Evolutionary conservation across 2,888 invertebrate genomes (phyloP).

Genomic region (Cremastinae sp.): DNA sequence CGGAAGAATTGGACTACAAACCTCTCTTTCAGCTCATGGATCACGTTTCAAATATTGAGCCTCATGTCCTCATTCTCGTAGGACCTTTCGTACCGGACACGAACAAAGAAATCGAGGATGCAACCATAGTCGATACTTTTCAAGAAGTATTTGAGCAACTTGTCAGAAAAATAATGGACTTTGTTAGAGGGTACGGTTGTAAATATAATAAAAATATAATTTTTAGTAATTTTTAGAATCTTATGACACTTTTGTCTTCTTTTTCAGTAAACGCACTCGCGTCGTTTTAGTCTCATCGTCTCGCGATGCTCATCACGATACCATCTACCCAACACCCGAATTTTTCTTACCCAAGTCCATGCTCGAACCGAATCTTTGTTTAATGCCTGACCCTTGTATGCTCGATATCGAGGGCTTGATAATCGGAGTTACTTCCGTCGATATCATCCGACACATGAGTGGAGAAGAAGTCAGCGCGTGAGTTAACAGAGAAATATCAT

Average conservation of each 20-base stretch:
- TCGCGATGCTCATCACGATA: conserved; percentile 89
- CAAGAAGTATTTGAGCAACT: conserved; percentile 88
- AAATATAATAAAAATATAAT: not conserved
- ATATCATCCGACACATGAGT: conserved; percentile 90
- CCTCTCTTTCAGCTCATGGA: conserved; percentile 89
- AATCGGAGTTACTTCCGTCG: conserved; percentile 90
- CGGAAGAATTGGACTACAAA: conserved; percentile 89
- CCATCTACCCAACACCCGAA: conserved; percentile 92
- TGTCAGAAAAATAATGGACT: conserved; percentile 84
- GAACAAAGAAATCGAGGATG: conserved; percentile 84
- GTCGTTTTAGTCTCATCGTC: conserved; percentile 89
- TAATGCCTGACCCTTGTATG: conserved; percentile 91
- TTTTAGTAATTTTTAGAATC: conserved; percentile 17
- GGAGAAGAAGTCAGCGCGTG: conserved; percentile 89
- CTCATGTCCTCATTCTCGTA: conserved; percentile 90
- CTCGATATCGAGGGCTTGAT: conserved; percentile 88
- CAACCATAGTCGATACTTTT: conserved; percentile 85
- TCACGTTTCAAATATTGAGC: conserved; percentile 85
- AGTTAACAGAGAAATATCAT: conserved; percentile 69
- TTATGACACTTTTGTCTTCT: conserved; percentile 21
- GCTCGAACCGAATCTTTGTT: conserved; percentile 84
- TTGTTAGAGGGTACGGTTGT: conserved; percentile 82
- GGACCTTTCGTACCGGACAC: conserved; percentile 91
- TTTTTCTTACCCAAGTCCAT: conserved; percentile 81
- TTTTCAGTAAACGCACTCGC: conserved; percentile 84